These are phyloP conservation scores for Neodiprion lecontei DNA, from an alignment of 1,140 invertebrate genomes.

Conservation along the genomic window DNA sequence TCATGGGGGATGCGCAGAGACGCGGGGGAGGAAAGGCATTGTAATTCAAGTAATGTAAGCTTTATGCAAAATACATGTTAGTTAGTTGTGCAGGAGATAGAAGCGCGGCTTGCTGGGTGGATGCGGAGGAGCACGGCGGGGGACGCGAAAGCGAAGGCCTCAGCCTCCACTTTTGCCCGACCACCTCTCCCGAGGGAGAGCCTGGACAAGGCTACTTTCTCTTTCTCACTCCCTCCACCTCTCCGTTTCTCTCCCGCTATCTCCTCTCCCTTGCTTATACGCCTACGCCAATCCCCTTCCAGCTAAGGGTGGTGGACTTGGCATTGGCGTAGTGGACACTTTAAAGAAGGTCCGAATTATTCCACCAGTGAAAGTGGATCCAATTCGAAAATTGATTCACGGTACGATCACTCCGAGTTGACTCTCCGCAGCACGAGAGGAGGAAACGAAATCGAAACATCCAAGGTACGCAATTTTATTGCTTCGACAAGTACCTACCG, in stretches of 20 bases:
- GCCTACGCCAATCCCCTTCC: constrained; percentile 13
- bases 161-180: constrained; percentile 14
- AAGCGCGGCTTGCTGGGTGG: constrained; percentile 14
- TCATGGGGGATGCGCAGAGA: constrained; percentile 8
- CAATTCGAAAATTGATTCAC: too few relatives aligned
- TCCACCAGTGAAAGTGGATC: too few relatives aligned
- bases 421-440: too few relatives aligned
- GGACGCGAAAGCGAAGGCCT: constrained; percentile 9
- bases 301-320: constrained; percentile 38
- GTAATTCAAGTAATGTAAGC: constrained; percentile 62
- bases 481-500: too few relatives aligned
- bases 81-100: constrained; percentile 58
- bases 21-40: constrained; percentile 42
- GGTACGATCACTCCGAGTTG: too few relatives aligned
- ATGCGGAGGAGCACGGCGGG: background rate
- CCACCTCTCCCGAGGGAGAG: constrained; percentile 12
- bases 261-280: constrained; percentile 16
- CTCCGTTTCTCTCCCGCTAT: background rate
- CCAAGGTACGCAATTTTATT: too few relatives aligned
- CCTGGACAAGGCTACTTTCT: constrained; percentile 12
- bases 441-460: too few relatives aligned
- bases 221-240: constrained; percentile 18
- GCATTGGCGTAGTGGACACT: constrained; percentile 40
- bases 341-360: constrained; percentile 24
- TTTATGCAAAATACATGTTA: constrained; percentile 62